phyloP scores from a whole-genome alignment of 2,113 vertebrate species.

The Clarias gariepinus region DNA sequence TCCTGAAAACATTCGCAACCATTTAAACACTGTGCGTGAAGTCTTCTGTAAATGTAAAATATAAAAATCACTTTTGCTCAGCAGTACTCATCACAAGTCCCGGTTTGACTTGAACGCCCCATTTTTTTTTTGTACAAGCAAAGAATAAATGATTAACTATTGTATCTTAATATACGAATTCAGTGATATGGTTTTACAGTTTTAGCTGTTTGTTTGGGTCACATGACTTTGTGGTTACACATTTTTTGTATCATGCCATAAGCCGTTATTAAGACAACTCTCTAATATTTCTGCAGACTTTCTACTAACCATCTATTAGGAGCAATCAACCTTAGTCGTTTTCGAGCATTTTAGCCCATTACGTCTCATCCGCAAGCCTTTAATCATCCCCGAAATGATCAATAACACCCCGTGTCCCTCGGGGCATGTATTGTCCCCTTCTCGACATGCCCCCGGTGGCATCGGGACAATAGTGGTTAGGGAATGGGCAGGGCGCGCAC shows the following conservation, averaged over 20 bases:
- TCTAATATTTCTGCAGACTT: neutral
- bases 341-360: neutral
- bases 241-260: neutral
- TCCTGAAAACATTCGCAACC: too few relatives aligned
- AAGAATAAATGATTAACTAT: neutral
- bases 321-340: neutral
- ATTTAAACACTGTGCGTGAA: too few relatives aligned
- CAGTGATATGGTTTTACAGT: neutral
- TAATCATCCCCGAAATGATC: constrained; percentile 18
- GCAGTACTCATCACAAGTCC: too few relatives aligned
- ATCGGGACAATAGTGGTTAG: constrained; percentile 2
- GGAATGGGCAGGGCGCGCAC: neutral
- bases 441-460: constrained; percentile 1
- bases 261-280: neutral
- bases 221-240: neutral
- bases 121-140: neutral
- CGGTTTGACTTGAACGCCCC: too few relatives aligned
- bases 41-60: too few relatives aligned
- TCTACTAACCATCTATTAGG: constrained; percentile 1
- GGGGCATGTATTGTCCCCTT: constrained; percentile 4
- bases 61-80: too few relatives aligned
- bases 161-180: neutral
- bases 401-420: neutral
- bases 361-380: neutral
- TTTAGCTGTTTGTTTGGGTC: neutral